Base-by-base conservation (phyloP, 2,797 vertebrate species). In the Xerus rutilus region DNA sequence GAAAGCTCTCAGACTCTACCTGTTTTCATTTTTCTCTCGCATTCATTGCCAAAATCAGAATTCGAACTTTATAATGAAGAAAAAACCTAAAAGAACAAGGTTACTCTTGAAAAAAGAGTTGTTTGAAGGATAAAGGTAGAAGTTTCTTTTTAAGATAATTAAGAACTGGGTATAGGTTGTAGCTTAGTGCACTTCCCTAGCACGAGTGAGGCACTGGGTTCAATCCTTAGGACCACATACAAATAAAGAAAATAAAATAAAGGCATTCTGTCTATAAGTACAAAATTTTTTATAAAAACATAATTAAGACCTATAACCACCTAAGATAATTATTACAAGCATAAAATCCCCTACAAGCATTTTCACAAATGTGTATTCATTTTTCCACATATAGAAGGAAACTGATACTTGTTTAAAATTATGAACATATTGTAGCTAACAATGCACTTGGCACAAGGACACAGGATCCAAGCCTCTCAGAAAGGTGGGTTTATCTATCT, bases 141-240 rank as follows among this genome's bases (percentile, higher is more conserved):
- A 74, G 15, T 32, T 89, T 89, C n/a, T 92, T 47, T 77, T 82
- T 64, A 45, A 84, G 47, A 67, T 79, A 49, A 81, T 67, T 86
- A 92, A 72, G 49, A 91, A 82, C 79, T 45, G 39, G 49, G 49
- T 14, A 13, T 52, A 13, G 49, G 49, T 14, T 52, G 14, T 52
- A 52, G 49, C 49, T 52, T 14, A 52, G 49, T 52, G 49, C 13
- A 4, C 14, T 52, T 52, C 13, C 49, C 15, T 52, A 52, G 49
- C 5, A 14, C 14, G 15, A 13, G 15, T 52, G 49, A 52, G 49
- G 49, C 49, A 52, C 49, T 52, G 49, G 49, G 49, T 52, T 52
- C 14, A 14, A 52, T 52, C 49, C 49, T 52, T 52, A 52, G 49
- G 0, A 52, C 49, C 49, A 52, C 4, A 15, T 52, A 52, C 14